Evolutionary conservation across 2,888 invertebrate genomes (phyloP).

Genomic region (Trichacis sp.): DNA sequence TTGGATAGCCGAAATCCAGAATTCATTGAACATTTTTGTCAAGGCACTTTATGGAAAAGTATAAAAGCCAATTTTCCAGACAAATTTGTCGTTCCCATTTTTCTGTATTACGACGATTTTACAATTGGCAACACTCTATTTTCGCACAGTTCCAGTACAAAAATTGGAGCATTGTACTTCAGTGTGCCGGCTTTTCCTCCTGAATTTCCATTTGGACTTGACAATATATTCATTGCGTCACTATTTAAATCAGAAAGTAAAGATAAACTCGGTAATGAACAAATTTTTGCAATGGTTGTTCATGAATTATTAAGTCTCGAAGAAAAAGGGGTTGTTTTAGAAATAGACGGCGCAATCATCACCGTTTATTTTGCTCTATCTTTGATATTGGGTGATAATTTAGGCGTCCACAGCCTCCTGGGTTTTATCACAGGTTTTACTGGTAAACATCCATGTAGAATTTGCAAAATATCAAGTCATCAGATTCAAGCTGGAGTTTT

Average conservation of each 20-base stretch:
- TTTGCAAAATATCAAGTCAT: constrained; percentile 22
- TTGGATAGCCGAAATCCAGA: constrained; percentile 1
- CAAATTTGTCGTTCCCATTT: constrained; percentile 18
- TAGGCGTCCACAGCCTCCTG: constrained; percentile 29
- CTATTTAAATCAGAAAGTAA: constrained; percentile 16
- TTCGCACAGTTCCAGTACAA: constrained; percentile 7
- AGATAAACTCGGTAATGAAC: constrained; percentile 15
- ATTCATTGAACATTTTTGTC: constrained; percentile 15
- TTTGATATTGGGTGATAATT: constrained; percentile 37
- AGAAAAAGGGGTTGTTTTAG: constrained; percentile 4
- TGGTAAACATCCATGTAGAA: constrained; percentile 34
- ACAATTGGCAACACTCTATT: constrained; percentile 16
- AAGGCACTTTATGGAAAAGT: constrained; percentile 14
- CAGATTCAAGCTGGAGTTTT: constrained; percentile 4
- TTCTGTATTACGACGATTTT: constrained; percentile 25
- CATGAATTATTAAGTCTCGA: constrained; percentile 17
- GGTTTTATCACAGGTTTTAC: constrained; percentile 35
- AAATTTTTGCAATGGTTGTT: constrained; percentile 9
- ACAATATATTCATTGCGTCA: constrained; percentile 16
- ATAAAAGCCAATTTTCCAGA: constrained; percentile 13
- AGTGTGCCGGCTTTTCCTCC: constrained; percentile 14
- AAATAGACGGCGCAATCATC: neutral
- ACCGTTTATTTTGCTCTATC: constrained; percentile 21
- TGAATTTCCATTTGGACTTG: constrained; percentile 7
- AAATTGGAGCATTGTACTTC: constrained; percentile 23